Evolutionary conservation across 2,888 invertebrate genomes (phyloP).

Genomic region (Dromius quadrimaculatus): DNA sequence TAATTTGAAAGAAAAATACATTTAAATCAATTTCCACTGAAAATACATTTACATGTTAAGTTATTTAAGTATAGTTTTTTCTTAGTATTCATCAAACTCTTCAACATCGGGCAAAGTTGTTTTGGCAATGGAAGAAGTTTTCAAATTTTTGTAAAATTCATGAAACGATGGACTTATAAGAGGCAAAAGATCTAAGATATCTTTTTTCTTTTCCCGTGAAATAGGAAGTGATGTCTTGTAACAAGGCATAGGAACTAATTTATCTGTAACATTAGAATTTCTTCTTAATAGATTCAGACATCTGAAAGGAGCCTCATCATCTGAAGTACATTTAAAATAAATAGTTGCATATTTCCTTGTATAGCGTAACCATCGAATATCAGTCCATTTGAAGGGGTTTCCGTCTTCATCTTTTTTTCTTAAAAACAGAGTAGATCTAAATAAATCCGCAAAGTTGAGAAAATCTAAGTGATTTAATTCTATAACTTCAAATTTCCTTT

Average conservation of each 20-base stretch:
- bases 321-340: slow-evolving; percentile 1
- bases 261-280: neutral
- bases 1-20: too few relatives aligned
- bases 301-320: slow-evolving; percentile 3
- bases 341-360: neutral
- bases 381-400: neutral
- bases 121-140: too few relatives aligned
- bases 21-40: too few relatives aligned
- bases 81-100: too few relatives aligned
- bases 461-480: neutral
- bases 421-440: neutral
- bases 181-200: too few relatives aligned
- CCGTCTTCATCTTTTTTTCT: neutral
- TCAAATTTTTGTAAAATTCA: too few relatives aligned
- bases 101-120: too few relatives aligned
- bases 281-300: slow-evolving; percentile 3
- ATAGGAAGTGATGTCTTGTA: slow-evolving; percentile 3
- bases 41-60: too few relatives aligned
- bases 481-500: neutral
- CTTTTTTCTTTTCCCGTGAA: neutral
- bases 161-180: too few relatives aligned
- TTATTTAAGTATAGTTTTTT: too few relatives aligned
- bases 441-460: neutral
- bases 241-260: slow-evolving; percentile 3
- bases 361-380: slow-evolving; percentile 1